These are phyloP conservation scores for Sminthurinus signatus DNA, from an alignment of 1,140 invertebrate genomes.

Conservation along the genomic window DNA sequence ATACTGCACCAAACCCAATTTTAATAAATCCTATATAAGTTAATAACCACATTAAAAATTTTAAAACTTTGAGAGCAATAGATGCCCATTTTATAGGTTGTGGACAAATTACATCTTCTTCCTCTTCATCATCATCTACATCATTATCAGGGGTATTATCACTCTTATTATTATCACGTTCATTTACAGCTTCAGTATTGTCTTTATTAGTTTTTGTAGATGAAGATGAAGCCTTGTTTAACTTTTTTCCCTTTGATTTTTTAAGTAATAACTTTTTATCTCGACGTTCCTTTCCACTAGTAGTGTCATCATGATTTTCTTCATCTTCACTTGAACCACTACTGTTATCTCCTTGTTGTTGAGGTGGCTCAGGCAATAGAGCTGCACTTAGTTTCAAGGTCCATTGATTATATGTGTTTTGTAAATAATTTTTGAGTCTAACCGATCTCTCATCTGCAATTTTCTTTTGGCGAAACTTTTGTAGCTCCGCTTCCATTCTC, in stretches of 20 bases:
- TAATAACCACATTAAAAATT: conserved; percentile 32
- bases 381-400: conserved; percentile 7
- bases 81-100: neutral
- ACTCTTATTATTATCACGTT: neutral
- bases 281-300: too few relatives aligned
- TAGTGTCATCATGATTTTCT: conserved; percentile 9
- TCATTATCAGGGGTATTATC: neutral
- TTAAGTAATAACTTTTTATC: too few relatives aligned
- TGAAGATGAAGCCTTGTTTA: neutral
- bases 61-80: neutral
- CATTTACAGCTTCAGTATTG: too few relatives aligned
- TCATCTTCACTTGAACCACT: neutral
- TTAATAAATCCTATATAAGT: conserved; percentile 50
- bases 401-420: conserved; percentile 9
- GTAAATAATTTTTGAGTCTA: conserved; percentile 15
- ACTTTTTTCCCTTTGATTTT: neutral
- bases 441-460: conserved; percentile 10
- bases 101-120: too few relatives aligned
- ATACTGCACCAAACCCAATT: conserved; percentile 84
- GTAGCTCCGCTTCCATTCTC: conserved; percentile 36
- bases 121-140: neutral
- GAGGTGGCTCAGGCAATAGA: conserved; percentile 22
- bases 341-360: neutral
- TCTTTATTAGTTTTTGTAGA: too few relatives aligned
- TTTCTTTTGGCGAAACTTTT: conserved; percentile 33